Base-by-base conservation (phyloP, 1,140 invertebrate genomes). In the Heliconius nattereri region DNA sequence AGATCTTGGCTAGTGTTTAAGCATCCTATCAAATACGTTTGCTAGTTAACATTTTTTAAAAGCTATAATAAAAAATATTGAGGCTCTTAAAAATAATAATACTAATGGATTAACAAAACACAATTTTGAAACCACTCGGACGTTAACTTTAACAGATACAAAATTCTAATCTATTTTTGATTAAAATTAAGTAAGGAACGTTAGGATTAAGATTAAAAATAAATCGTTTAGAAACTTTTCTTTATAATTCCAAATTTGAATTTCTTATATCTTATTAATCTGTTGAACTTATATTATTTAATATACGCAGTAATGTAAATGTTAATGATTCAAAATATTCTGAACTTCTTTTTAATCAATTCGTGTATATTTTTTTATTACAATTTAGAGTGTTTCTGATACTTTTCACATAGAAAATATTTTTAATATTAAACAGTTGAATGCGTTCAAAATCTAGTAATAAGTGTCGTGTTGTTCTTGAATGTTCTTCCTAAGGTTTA, bases 101-200 rank as follows among this genome's bases (percentile, higher is more conserved):
- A 23, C 19, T 23, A 23, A 57, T 66, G 23, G n/a, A 66, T 9
- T n/a, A 60, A 60, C 3, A 29, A 26, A 66, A 66, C n/a, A 66
- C 11, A 66, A n/a, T 29, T 26, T 66, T 23, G 3, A 29, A 26
- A 66, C 11, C 23, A 66, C 54, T 79, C 78, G 78, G 73, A 76
- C 78, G 23, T 79, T 76, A 79, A 76, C 73, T 37, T 79, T 79
- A 76, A 79, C 66, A 76, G n/a, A 40, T 79, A 75, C 20, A 75
- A 79, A 79, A 71, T 76, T 79, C 73, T 74, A 80, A 76, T 81
- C 85, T 86, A 86, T 86, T 85, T 86, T 86, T 86, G 83, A 85
- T 83, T 83, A 81, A 76, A 81, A 60, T 66, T 76, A 78, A 20
- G 32, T 80, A 70, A 76, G 57, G 49, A 71, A 78, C 45, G 29